phyloP scores from a whole-genome alignment of 1,140 invertebrate species.

The Polyergus mexicanus region DNA sequence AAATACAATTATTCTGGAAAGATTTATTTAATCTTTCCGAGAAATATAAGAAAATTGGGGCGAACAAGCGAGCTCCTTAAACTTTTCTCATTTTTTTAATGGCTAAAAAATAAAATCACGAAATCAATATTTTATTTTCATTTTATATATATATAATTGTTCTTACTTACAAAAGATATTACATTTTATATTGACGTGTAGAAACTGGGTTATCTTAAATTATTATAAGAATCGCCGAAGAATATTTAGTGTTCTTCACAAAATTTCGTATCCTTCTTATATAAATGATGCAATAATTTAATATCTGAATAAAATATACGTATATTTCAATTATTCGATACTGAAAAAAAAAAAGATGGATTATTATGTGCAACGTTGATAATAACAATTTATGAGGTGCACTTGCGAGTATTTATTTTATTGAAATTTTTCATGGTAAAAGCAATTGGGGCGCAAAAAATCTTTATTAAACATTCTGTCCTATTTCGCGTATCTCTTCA shows the following conservation, averaged over 20 bases:
- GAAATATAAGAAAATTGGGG: neutral
- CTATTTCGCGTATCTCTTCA: neutral
- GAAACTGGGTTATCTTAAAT: too few relatives aligned
- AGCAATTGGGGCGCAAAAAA: neutral
- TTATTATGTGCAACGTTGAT: neutral
- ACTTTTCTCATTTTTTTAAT: neutral
- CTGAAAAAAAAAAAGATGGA: slow-evolving; percentile 11
- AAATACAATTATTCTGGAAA: neutral
- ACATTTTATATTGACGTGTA: too few relatives aligned
- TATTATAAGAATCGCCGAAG: too few relatives aligned
- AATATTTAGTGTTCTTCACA: too few relatives aligned
- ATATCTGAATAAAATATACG: neutral
- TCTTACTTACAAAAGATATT: too few relatives aligned
- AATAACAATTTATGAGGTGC: neutral
- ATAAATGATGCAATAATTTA: neutral
- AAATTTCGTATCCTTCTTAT: too few relatives aligned
- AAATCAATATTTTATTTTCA: too few relatives aligned
- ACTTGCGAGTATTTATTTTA: neutral
- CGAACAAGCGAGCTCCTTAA: neutral
- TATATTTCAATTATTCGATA: neutral
- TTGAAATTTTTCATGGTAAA: neutral
- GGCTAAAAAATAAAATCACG: neutral
- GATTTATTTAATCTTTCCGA: neutral
- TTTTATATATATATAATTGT: too few relatives aligned
- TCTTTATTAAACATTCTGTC: neutral